Evolutionary conservation across 2,797 vertebrate species (phyloP), one percentile per base, ranked within the genome.

Genomic region (Orestias chungarensis): DNA sequence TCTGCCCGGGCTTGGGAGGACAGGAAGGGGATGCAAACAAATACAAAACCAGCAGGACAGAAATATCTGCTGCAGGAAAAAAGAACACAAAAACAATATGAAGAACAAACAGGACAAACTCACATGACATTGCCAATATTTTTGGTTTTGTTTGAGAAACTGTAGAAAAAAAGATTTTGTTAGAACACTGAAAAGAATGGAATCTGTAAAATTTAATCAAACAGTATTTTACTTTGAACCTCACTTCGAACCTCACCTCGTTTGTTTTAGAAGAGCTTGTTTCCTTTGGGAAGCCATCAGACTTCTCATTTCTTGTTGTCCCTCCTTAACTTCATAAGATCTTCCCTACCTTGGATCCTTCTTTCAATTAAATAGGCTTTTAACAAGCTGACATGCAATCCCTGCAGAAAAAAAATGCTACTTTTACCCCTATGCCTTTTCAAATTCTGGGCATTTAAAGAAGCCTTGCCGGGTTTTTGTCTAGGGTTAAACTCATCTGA

Each of bases 11-110:
- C 25, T 20, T 3, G 33, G 35, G 47, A 68, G 23, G 50, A 68
- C 38, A 68, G 66, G 66, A 68, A 68, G 27, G 25, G 66, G 50
- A 55, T 31, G 11, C 66, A 43, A 68, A 42, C 66, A 11, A 68
- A 55, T 35, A 55, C 66, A 31, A 68, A 68, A 23, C 17, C 64
- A 33, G 44, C 29, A 49, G 31, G 65, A 33, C 65, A 49, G 44
- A 44, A 49, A 66, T 49, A 66, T 49, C 65, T 49, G 29, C 20
- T n/a, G 38, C 52, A 40, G 25, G 17, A 42, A 62, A 40, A 59
- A 52, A 52, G 15, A 54, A 31, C 40, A 38, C 23, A 27, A 50
- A 57, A 57, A 33, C 7, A 54, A 54, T 6, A 64, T 29, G 4
- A 54, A 43, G 27, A 68, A 42, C 38, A 54, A 68, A 55, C 4